These are phyloP conservation scores for Sphaerophoria taeniata DNA, from an alignment of 2,888 invertebrate genomes.

Conservation along the genomic window DNA sequence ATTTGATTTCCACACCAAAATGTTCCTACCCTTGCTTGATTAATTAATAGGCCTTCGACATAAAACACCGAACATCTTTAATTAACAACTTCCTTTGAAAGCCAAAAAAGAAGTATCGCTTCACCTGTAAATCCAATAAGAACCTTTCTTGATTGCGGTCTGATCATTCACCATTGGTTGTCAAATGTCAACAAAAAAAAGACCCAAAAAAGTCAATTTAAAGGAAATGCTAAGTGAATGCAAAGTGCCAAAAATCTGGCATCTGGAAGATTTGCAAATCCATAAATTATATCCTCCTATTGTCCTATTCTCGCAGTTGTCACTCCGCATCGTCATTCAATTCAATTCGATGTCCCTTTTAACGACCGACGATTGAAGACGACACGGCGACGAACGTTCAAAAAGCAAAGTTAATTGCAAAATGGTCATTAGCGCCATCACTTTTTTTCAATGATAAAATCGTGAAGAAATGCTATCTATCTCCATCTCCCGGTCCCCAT, in stretches of 20 bases:
- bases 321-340: constrained; percentile 39
- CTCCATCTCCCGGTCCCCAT: not conserved
- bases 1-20: no score
- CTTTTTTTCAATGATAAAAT: constrained; percentile 53
- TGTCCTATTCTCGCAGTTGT: not conserved
- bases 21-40: no score
- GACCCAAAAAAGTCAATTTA: constrained; percentile 53
- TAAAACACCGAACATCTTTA: not conserved
- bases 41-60: not conserved
- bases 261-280: constrained; percentile 63
- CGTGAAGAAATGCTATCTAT: constrained; percentile 17
- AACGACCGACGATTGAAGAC: no score
- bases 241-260: constrained; percentile 65
- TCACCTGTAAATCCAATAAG: constrained; percentile 62
- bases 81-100: constrained; percentile 6
- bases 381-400: constrained; percentile 1
- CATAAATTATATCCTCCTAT: constrained; percentile 24
- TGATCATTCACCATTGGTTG: not conserved
- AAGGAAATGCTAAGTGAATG: constrained; percentile 67
- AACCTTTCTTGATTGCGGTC: constrained; percentile 53
- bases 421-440: constrained; percentile 72
- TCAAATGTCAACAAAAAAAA: constrained; percentile 7
- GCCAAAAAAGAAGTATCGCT: constrained; percentile 21
- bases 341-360: constrained; percentile 59
- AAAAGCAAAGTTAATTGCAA: constrained; percentile 65